Base-by-base conservation (phyloP, 2,888 invertebrate species). In the Tricholauxania praeusta region DNA sequence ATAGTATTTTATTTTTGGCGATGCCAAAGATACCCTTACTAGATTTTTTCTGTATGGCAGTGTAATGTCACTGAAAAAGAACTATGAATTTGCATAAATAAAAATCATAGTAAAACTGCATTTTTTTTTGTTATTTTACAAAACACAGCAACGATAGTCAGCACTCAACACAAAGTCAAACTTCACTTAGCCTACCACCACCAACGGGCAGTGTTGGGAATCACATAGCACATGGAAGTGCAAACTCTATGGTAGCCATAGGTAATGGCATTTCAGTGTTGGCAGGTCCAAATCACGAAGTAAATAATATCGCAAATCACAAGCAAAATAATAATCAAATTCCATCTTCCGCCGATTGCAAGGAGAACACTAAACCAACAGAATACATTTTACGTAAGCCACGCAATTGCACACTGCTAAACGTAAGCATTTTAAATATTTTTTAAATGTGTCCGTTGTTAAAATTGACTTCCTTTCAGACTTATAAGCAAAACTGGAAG, bases 401-500 rank as follows among this genome's bases (percentile, higher is more conserved):
- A 15, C 82, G 85, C 17, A 84, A 86, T 48, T 87, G 83, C 74
- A 82, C 84, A 48, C 74, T 87, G 22, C 80, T 87, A 22, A 85
- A 86, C 78, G 87, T 87, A 72, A 82, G 83, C 79, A 14, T 22
- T 14, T 15, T 39, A 10, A 10, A 39, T 39, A 39, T 39, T 39
- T 39, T 39, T 17, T 10, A 15, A 5, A n/a, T 55, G 17, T 22
- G 51, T 12, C 1, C 14, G 12, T n/a, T 47, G 6, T 17, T 15
- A 10, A 49, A 14, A 49, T 51, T 62, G n/a, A 39, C 22, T 10
- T 53, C n/a, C 3, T 51, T 7, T 12, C 89, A 91, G 85, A 90
- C 91, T 28, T 93, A 93, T 81, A 89, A 90, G 74, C 91, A 91
- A 76, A 90, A 89, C 14, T 93, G 93, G 91, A 94, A 93, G 84